Conservation (phyloP, 1,140 invertebrate species). For the Tetramorium alpestre region DNA sequence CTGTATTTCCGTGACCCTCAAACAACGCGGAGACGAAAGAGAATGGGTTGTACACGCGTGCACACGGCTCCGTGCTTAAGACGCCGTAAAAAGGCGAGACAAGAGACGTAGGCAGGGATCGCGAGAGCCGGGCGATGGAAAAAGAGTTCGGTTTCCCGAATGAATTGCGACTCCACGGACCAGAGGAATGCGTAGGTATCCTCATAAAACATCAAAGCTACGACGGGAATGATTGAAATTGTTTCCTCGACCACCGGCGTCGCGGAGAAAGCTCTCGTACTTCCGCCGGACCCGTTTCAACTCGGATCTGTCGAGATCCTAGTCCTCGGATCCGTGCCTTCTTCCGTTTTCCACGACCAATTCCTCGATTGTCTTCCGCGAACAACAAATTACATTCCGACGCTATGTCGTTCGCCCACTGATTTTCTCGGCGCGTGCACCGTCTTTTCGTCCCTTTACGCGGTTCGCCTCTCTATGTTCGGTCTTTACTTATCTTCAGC, state of each 20-base stretch:
- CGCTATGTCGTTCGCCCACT: constrained; percentile 62
- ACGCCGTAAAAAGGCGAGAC: neutral
- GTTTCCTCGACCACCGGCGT: constrained; percentile 73
- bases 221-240: constrained; percentile 82
- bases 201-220: constrained; percentile 81
- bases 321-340: constrained; percentile 30
- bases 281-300: constrained; percentile 49
- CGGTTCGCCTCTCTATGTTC: neutral
- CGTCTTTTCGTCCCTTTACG: constrained; percentile 47
- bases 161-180: constrained; percentile 65
- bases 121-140: neutral
- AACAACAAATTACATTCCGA: constrained; percentile 83
- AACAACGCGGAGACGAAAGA: constrained; percentile 56
- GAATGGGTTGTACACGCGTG: constrained; percentile 28
- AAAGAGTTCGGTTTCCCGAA: constrained; percentile 62
- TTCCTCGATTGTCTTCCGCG: constrained; percentile 78
- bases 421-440: constrained; percentile 46
- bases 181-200: constrained; percentile 78
- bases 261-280: constrained; percentile 40
- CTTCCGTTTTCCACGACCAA: constrained; percentile 69
- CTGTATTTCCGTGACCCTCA: constrained; percentile 49
- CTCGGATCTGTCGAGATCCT: constrained; percentile 43
- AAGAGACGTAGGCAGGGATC: constrained; percentile 2
- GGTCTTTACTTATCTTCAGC: neutral
- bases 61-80: constrained; percentile 30